A percentile compares a stretch with the other conserved stretches of the same genome.
These are phyloP conservation scores for Linnaemya vulpina DNA, from an alignment of 2,888 invertebrate genomes.

Conservation along the genomic window DNA sequence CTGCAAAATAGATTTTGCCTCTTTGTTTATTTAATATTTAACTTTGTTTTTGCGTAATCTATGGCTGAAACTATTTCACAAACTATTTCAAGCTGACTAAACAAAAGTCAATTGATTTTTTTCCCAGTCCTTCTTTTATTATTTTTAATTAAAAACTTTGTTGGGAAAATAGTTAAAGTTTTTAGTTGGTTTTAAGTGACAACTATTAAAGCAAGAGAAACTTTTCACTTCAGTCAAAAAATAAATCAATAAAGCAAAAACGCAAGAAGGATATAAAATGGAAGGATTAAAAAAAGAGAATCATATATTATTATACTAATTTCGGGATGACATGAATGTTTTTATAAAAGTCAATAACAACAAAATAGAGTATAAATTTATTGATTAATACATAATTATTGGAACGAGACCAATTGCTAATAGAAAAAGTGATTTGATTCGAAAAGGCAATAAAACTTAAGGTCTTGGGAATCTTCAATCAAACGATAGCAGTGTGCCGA, in stretches of 20 bases:
- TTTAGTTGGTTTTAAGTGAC: slow-evolving; percentile 41
- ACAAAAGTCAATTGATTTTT: slow-evolving; percentile 57
- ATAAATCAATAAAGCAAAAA: slow-evolving; percentile 45
- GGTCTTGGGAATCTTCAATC: too few species aligned
- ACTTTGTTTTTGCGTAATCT: slow-evolving; percentile 20
- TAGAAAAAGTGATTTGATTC: too few species aligned
- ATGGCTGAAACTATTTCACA: slow-evolving; percentile 11
- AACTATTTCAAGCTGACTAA: slow-evolving; percentile 55
- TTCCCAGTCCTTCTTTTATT: slow-evolving; percentile 18
- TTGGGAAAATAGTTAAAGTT: slow-evolving; percentile 27
- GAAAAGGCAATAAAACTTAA: too few species aligned
- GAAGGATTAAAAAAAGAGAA: neutral
- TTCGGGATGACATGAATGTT: slow-evolving; percentile 4
- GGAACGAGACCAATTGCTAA: too few species aligned
- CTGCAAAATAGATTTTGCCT: neutral
- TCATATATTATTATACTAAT: slow-evolving; percentile 14
- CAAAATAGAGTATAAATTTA: neutral
- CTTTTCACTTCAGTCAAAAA: slow-evolving; percentile 17
- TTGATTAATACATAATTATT: neutral
- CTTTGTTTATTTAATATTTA: slow-evolving; percentile 39
- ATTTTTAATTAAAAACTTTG: slow-evolving; percentile 67
- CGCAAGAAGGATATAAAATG: neutral
- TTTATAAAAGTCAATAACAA: neutral
- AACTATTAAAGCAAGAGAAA: slow-evolving; percentile 55
- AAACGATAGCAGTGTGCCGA: too few species aligned